Evolutionary conservation across 2,888 invertebrate species (phyloP).

Genomic region (Bombylius discolor): DNA sequence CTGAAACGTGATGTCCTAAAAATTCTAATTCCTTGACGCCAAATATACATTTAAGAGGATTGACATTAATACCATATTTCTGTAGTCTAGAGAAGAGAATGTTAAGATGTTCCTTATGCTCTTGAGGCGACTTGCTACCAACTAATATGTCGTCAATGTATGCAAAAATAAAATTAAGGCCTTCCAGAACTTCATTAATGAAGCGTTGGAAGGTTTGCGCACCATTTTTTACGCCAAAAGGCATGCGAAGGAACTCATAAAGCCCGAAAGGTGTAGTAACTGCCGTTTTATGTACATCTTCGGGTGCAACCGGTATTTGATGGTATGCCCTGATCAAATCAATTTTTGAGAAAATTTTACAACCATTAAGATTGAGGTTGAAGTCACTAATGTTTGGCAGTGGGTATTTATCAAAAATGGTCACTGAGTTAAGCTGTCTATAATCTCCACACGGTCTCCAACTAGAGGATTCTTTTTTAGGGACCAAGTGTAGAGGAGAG

Average conservation of each 20-base stretch:
- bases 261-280: slow-evolving; percentile 26
- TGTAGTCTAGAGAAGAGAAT: slow-evolving; percentile 12
- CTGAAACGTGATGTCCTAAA: background rate
- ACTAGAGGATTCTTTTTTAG: too few species aligned
- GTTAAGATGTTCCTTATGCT: slow-evolving; percentile 13
- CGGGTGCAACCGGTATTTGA: slow-evolving; percentile 22
- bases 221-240: too few species aligned
- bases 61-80: slow-evolving; percentile 14
- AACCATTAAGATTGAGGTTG: too few species aligned
- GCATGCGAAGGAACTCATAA: slow-evolving; percentile 22
- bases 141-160: slow-evolving; percentile 21
- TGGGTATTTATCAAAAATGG: too few species aligned
- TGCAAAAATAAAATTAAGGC: too few species aligned
- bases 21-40: background rate
- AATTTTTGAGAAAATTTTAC: too few species aligned
- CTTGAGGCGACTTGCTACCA: slow-evolving; percentile 10
- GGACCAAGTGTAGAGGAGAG: too few species aligned
- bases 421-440: too few species aligned
- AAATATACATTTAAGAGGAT: slow-evolving; percentile 10
- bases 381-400: too few species aligned
- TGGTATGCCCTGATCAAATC: slow-evolving; percentile 22
- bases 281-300: slow-evolving; percentile 25
- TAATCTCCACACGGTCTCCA: too few species aligned
- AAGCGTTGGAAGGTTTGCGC: too few species aligned
- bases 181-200: too few species aligned